Percentiles rank a stretch among this genome's conserved stretches.
Conservation (phyloP, 2,113 vertebrate genomes). For the Grallaria varia region DNA sequence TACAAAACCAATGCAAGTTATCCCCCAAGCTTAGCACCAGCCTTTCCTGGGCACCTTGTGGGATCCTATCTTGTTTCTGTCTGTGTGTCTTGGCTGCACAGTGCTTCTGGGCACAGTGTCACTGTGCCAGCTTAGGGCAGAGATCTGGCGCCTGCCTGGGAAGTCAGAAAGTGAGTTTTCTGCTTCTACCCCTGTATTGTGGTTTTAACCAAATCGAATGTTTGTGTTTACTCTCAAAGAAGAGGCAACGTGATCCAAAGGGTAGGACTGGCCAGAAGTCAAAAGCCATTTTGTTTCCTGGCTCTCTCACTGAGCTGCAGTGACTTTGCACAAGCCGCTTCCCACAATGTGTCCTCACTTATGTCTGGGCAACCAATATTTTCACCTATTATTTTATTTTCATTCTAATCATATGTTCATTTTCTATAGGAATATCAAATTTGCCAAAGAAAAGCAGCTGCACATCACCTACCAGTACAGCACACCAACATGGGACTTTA, state of each 20-base stretch:
- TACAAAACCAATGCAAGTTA: background rate
- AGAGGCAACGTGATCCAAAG: background rate
- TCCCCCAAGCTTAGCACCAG: background rate
- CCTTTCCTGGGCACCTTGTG: background rate
- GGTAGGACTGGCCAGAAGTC: background rate
- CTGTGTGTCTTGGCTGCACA: rapidly evolving
- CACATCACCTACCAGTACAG: background rate
- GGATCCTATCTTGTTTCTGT: background rate
- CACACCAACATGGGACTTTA: background rate
- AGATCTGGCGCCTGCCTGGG: background rate
- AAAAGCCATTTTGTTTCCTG: constrained; percentile 36
- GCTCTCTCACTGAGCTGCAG: background rate
- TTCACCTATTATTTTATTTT: background rate
- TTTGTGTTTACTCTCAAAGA: background rate
- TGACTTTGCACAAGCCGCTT: background rate
- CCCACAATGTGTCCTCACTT: background rate
- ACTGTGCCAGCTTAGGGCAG: background rate
- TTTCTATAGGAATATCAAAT: background rate
- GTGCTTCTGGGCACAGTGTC: rapidly evolving
- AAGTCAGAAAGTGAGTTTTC: background rate
- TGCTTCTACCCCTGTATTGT: background rate
- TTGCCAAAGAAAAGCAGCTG: background rate
- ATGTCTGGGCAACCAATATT: rapidly evolving
- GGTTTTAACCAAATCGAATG: background rate
- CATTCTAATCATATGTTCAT: background rate